phyloP scores from a whole-genome alignment of 2,888 invertebrate genomes.

The Cryptosula pallasiana region DNA sequence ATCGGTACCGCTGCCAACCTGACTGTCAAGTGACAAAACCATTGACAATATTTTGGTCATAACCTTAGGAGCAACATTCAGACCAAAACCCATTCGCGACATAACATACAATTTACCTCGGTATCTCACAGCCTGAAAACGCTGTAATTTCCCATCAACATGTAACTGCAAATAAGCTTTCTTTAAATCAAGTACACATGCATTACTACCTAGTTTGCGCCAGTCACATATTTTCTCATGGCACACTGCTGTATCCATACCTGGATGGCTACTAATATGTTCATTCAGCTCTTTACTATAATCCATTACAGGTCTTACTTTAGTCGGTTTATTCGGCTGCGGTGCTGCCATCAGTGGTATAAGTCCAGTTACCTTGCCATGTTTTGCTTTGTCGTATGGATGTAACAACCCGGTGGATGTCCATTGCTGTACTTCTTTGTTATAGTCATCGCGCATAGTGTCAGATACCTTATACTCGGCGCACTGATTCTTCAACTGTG shows the following conservation, averaged over 20 bases:
- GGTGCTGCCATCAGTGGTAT: not conserved
- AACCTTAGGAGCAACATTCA: too few relatives aligned
- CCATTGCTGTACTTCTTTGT: not conserved
- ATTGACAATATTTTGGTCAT: too few relatives aligned
- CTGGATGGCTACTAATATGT: not conserved
- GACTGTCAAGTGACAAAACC: too few relatives aligned
- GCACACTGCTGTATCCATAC: not conserved
- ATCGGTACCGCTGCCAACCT: too few relatives aligned
- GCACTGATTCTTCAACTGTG: not conserved
- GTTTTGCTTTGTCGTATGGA: not conserved
- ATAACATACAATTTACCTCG: not conserved
- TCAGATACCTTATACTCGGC: not conserved
- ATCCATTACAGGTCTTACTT: not conserved
- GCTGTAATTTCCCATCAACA: not conserved
- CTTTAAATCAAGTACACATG: not conserved
- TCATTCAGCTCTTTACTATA: not conserved
- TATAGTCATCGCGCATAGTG: not conserved
- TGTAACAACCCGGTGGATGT: not conserved
- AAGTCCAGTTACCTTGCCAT: not conserved
- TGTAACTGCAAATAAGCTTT: not conserved
- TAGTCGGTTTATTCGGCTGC: not conserved
- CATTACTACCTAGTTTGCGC: not conserved
- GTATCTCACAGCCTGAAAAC: not conserved
- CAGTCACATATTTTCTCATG: not conserved
- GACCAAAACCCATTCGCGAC: too few relatives aligned